phyloP scores from a whole-genome alignment of 2,113 vertebrate species.

The Hyaena hyaena region DNA sequence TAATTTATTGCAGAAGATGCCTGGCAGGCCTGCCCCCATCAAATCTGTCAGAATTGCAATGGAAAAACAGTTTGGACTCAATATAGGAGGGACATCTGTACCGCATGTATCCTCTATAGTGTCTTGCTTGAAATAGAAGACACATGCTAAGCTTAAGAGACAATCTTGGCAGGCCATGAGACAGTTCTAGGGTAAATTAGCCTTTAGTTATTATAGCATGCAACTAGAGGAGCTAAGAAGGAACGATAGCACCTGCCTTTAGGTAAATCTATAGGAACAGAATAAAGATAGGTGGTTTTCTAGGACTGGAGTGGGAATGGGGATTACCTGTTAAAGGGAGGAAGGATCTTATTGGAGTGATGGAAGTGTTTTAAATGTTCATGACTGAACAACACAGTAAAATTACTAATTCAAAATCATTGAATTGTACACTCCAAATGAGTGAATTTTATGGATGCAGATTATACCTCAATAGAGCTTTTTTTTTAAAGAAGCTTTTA shows the following conservation, averaged over 20 bases:
- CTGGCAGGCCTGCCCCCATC: not conserved
- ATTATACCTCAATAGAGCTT: not conserved
- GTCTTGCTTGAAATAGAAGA: not conserved
- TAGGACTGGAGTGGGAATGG: not conserved
- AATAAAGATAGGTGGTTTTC: not conserved
- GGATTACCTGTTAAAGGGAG: not conserved
- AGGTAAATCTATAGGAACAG: not conserved
- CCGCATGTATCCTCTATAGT: accelerated
- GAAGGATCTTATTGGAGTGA: not conserved
- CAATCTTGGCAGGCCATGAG: not conserved
- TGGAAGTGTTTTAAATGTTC: not conserved
- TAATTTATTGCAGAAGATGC: not conserved
- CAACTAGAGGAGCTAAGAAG: not conserved
- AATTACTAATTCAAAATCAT: not conserved
- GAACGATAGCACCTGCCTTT: not conserved
- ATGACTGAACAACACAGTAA: not conserved
- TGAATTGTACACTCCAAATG: not conserved
- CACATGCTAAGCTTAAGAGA: not conserved
- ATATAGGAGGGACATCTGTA: not conserved
- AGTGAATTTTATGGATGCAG: not conserved
- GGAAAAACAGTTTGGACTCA: not conserved
- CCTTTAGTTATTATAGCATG: not conserved
- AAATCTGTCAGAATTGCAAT: not conserved
- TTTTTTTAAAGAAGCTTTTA: not conserved
- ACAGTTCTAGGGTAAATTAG: not conserved